Conservation (phyloP, 2,797 vertebrate species). For the Podarcis lilfordi region DNA sequence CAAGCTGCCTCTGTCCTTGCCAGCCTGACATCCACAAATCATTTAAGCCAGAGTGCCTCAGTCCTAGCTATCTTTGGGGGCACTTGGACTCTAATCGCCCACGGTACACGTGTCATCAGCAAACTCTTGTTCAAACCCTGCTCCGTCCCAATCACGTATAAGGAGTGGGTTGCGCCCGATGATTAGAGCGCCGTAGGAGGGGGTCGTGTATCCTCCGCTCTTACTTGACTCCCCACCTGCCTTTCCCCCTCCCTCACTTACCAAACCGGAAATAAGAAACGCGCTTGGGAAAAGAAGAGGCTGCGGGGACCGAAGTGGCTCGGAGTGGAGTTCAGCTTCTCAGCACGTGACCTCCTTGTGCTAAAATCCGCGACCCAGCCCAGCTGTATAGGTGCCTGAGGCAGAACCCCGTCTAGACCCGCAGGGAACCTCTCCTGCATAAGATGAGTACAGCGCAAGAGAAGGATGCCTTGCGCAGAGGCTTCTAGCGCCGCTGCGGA, state of each 20-base stretch:
- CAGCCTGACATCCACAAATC: neutral
- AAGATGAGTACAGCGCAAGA: too few species aligned
- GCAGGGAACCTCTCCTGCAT: neutral
- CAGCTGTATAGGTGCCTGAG: too few species aligned
- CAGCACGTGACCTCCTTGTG: neutral
- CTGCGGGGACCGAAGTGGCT: neutral
- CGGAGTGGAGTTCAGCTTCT: neutral
- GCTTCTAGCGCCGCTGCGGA: neutral
- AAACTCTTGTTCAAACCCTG: neutral
- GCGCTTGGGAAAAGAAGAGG: too few species aligned
- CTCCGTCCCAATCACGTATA: neutral
- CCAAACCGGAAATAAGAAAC: neutral
- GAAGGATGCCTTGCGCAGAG: neutral
- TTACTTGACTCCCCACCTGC: neutral
- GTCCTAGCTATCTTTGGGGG: neutral
- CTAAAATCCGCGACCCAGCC: neutral
- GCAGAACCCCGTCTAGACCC: neutral
- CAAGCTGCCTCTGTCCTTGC: neutral
- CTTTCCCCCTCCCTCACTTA: too few species aligned
- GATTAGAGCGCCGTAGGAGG: too few species aligned
- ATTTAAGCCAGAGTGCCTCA: neutral
- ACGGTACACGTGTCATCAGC: neutral
- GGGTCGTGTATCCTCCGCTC: neutral
- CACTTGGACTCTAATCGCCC: neutral
- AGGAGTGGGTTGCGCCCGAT: too few species aligned